These are phyloP conservation scores for Tipula lateralis DNA, from an alignment of 2,888 invertebrate genomes.

Conservation along the genomic window DNA sequence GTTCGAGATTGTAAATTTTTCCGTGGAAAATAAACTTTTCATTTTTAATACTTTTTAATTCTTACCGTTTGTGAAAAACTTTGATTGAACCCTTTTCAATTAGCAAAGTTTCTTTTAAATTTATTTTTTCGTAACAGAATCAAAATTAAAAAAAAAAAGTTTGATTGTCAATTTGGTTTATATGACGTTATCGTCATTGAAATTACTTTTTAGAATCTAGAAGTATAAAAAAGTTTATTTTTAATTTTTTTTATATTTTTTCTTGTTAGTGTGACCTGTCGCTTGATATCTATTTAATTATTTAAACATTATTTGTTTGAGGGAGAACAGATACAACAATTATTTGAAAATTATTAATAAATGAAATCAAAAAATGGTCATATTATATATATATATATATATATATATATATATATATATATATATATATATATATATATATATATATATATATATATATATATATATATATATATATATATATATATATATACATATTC, in stretches of 20 bases:
- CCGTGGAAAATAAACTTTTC: neutral
- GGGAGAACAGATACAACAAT: neutral
- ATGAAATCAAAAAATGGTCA: neutral
- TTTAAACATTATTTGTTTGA: neutral
- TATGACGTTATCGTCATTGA: neutral
- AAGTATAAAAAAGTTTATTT: neutral
- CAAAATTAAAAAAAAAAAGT: neutral
- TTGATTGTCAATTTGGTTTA: neutral
- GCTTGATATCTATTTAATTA: neutral
- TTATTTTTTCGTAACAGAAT: neutral
- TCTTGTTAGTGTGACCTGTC: neutral
- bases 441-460: too few relatives aligned
- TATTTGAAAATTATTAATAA: neutral
- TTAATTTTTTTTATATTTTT: neutral
- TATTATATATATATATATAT: too few relatives aligned
- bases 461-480: too few relatives aligned
- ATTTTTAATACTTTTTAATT: neutral
- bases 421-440: too few relatives aligned
- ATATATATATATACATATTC: too few relatives aligned
- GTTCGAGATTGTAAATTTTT: neutral
- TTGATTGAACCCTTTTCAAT: slow-evolving; percentile 19
- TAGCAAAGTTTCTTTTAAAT: neutral
- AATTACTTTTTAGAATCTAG: neutral
- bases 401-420: too few relatives aligned
- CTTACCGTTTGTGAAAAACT: neutral